These are phyloP conservation scores for Gambusia holbrooki DNA, from an alignment of 2,113 vertebrate species.

Conservation along the genomic window DNA sequence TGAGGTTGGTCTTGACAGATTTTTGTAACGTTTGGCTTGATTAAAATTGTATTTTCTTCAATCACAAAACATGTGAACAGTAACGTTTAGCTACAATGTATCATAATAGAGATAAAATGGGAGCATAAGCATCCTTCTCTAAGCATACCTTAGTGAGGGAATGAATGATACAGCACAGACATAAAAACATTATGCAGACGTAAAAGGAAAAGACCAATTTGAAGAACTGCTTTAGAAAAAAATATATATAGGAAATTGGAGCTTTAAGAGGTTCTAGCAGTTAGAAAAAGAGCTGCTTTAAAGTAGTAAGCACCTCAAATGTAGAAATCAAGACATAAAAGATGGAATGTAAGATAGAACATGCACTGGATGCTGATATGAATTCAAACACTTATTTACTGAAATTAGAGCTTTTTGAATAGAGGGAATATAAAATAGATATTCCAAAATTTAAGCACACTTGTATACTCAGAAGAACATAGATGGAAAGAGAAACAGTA, in stretches of 20 bases:
- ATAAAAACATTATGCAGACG: not conserved
- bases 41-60: slow-evolving; percentile 86
- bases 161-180: not conserved
- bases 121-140: not conserved
- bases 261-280: too few relatives aligned
- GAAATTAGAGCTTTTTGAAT: not conserved
- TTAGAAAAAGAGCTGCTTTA: too few relatives aligned
- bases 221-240: too few relatives aligned
- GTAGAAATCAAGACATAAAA: too few relatives aligned
- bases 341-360: too few relatives aligned
- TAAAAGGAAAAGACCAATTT: not conserved
- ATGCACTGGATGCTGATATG: not conserved
- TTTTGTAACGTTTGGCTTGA: slow-evolving; percentile 69
- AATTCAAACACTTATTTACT: not conserved
- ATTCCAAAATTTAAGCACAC: slow-evolving; percentile 1
- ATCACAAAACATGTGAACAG: slow-evolving; percentile 77
- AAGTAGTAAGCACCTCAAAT: too few relatives aligned
- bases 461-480: slow-evolving; percentile 13
- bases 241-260: too few relatives aligned
- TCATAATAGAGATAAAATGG: slow-evolving; percentile 21
- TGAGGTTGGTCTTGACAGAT: too few relatives aligned
- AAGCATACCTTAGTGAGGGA: not conserved
- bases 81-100: slow-evolving; percentile 79
- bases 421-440: not conserved
- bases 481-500: not conserved